Conservation (phyloP, 1,140 invertebrate species). For the Trissolcus basalis region DNA sequence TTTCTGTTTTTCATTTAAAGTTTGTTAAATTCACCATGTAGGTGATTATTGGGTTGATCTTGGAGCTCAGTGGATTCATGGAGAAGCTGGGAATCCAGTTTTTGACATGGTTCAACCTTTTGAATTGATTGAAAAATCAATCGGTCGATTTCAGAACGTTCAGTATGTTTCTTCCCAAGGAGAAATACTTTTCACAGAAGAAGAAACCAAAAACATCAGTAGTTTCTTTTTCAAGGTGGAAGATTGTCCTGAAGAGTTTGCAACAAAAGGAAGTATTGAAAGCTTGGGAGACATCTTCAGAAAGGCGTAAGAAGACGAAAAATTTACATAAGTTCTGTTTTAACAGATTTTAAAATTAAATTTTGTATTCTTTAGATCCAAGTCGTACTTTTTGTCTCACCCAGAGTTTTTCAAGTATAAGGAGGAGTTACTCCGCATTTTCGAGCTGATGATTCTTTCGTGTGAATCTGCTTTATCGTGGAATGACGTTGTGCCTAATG, state of each 20-base stretch:
- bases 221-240: not conserved
- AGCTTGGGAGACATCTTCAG: not conserved
- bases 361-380: slow-evolving; percentile 4
- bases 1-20: no score
- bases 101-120: slow-evolving; percentile 78
- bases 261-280: not conserved
- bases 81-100: slow-evolving; percentile 83
- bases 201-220: slow-evolving; percentile 24
- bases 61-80: slow-evolving; percentile 92
- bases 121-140: slow-evolving; percentile 33
- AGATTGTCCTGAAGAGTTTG: not conserved
- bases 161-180: slow-evolving; percentile 20
- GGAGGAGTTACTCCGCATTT: not conserved
- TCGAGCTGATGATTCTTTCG: not conserved
- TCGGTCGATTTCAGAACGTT: not conserved
- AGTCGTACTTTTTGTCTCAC: not conserved
- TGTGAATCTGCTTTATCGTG: slow-evolving; percentile 4
- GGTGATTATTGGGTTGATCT: slow-evolving; percentile 77
- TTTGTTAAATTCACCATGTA: slow-evolving; percentile 6
- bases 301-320: slow-evolving; percentile 2
- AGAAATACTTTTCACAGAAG: not conserved
- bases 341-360: not conserved
- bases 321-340: not conserved
- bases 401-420: not conserved
- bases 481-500: slow-evolving; percentile 10